Evolutionary conservation across 2,113 vertebrate genomes (phyloP).

Genomic region (Brienomyrus brachyistius): DNA sequence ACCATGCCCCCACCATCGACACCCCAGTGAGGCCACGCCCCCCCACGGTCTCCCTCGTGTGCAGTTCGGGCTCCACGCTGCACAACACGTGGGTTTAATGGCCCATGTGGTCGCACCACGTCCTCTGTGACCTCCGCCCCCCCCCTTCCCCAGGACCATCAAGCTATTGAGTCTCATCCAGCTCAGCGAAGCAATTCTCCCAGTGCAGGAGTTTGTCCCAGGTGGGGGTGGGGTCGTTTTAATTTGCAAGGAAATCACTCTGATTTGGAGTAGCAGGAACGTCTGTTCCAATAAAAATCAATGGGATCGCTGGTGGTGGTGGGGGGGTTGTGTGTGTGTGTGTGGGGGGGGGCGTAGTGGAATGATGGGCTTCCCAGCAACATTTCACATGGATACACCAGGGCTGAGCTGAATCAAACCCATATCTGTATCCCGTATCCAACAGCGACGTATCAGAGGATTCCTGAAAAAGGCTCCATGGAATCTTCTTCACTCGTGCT

Average conservation of each 20-base stretch:
- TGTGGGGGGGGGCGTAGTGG: neutral
- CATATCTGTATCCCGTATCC: neutral
- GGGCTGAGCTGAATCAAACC: neutral
- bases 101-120: neutral
- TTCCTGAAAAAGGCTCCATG: neutral
- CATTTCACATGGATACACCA: neutral
- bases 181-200: constrained; percentile 20
- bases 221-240: constrained; percentile 37
- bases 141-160: neutral
- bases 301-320: constrained; percentile 13
- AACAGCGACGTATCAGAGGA: neutral
- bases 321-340: neutral
- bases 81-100: neutral
- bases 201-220: constrained; percentile 17
- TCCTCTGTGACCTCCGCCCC: neutral
- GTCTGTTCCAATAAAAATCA: constrained; percentile 51
- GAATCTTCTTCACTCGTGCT: neutral
- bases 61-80: neutral
- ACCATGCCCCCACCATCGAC: neutral
- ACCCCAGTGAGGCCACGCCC: neutral
- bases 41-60: neutral
- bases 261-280: constrained; percentile 49
- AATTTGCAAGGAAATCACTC: constrained; percentile 50
- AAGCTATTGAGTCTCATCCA: constrained; percentile 18
- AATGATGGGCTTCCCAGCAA: neutral